These are phyloP conservation scores for Chamaedrilus cognettii DNA, from an alignment of 2,888 invertebrate genomes.

Conservation along the genomic window DNA sequence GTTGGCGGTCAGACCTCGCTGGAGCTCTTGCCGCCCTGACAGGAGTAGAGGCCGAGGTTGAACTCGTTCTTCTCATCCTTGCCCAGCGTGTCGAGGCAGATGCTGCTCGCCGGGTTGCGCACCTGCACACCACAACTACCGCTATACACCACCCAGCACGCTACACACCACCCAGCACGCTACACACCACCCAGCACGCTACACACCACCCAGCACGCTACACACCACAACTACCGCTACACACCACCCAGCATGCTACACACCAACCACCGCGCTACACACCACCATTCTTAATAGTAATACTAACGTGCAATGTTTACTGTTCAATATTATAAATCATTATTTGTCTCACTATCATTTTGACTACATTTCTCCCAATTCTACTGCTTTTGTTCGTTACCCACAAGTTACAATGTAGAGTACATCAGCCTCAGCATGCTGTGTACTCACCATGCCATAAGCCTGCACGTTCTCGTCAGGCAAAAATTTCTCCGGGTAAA, in stretches of 20 bases:
- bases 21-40: conserved; percentile 46
- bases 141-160: no score
- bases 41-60: conserved; percentile 53
- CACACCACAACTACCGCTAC: no score
- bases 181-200: no score
- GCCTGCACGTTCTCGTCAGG: conserved; percentile 77
- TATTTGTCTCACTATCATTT: neutral
- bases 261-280: no score
- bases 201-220: no score
- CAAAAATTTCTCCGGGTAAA: conserved; percentile 87
- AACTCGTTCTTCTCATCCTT: conserved; percentile 57
- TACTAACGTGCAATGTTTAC: neutral
- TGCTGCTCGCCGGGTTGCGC: conserved; percentile 51
- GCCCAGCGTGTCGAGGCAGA: conserved; percentile 57
- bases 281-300: no score
- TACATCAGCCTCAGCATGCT: no score
- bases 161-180: no score
- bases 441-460: conserved; percentile 65
- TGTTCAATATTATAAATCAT: no score
- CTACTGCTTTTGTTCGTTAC: neutral
- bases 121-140: no score
- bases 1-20: conserved; percentile 49
- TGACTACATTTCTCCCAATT: neutral
- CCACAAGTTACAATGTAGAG: no score
- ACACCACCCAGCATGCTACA: no score